Evolutionary conservation across 2,113 vertebrate species (phyloP).

Genomic region (Apodemus sylvaticus): DNA sequence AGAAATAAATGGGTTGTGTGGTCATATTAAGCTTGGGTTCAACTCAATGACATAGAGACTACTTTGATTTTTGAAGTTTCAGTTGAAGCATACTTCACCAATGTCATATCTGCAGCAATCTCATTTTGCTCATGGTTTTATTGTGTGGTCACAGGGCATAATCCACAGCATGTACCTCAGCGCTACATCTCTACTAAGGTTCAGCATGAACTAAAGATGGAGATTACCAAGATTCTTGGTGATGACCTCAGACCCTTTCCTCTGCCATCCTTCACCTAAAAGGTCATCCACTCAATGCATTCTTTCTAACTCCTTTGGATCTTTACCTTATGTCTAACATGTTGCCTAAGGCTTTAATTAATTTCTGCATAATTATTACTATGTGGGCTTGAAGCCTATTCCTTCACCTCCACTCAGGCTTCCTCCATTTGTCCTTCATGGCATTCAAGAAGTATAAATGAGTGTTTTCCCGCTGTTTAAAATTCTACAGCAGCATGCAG

Average conservation of each 20-base stretch:
- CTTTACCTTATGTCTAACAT: conserved; percentile 23
- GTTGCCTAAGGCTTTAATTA: conserved; percentile 55
- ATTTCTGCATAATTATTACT: conserved; percentile 34
- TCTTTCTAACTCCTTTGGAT: not conserved
- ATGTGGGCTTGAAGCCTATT: not conserved
- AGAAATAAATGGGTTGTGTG: not conserved
- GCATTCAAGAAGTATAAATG: conserved; percentile 8
- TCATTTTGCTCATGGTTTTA: not conserved
- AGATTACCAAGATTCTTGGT: not conserved
- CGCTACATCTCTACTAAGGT: not conserved
- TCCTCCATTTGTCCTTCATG: conserved; percentile 29
- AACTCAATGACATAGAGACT: not conserved
- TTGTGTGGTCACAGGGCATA: not conserved
- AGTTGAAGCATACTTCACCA: not conserved
- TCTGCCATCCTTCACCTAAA: not conserved
- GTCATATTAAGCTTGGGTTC: not conserved
- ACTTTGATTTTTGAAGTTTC: not conserved
- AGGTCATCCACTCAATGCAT: not conserved
- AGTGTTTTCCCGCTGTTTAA: conserved; percentile 30
- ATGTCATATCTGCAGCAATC: not conserved
- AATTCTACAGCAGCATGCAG: not conserved
- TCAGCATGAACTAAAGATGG: not conserved
- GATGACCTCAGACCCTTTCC: not conserved
- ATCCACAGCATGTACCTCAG: not conserved
- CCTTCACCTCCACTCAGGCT: not conserved